Evolutionary conservation across 1,140 invertebrate species (phyloP).

Genomic region (Brevipalpus yothersi): DNA sequence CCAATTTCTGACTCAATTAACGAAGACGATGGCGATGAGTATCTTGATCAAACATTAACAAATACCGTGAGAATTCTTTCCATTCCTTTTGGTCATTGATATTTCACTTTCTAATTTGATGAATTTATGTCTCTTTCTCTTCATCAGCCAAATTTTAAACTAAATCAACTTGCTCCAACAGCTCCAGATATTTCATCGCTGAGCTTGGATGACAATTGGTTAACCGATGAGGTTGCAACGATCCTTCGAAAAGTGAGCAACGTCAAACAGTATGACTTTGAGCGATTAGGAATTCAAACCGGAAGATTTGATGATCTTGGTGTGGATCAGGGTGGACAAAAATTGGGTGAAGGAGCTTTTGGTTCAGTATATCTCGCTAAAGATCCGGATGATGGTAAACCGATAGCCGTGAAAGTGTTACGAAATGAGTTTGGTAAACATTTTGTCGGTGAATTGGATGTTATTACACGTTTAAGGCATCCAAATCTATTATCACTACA

Average conservation of each 20-base stretch:
- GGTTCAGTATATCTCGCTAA: conserved; percentile 11
- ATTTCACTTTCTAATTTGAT: not conserved
- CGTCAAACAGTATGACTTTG: conserved; percentile 3
- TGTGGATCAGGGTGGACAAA: conserved; percentile 8
- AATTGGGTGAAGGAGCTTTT: conserved; percentile 14
- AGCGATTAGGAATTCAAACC: conserved; percentile 3
- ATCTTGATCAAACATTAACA: no score
- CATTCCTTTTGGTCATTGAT: not conserved
- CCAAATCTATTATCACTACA: conserved; percentile 6
- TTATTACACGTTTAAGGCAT: conserved; percentile 4
- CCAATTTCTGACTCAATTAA: not conserved
- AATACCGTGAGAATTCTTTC: no score
- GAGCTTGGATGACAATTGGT: not conserved
- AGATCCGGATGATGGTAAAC: not conserved
- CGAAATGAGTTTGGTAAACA: conserved; percentile 2
- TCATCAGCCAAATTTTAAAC: not conserved
- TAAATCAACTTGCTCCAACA: not conserved
- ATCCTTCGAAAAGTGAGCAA: not conserved
- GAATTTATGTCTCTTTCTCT: not conserved
- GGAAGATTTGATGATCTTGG: conserved; percentile 6
- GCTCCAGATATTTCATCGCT: not conserved
- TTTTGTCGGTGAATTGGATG: conserved; percentile 8
- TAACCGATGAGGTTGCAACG: not conserved
- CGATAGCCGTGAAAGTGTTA: conserved; percentile 1
- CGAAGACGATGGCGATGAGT: not conserved